Evolutionary conservation across 2,797 vertebrate species (phyloP).

Genomic region (Neosilurus mollespiculum): DNA sequence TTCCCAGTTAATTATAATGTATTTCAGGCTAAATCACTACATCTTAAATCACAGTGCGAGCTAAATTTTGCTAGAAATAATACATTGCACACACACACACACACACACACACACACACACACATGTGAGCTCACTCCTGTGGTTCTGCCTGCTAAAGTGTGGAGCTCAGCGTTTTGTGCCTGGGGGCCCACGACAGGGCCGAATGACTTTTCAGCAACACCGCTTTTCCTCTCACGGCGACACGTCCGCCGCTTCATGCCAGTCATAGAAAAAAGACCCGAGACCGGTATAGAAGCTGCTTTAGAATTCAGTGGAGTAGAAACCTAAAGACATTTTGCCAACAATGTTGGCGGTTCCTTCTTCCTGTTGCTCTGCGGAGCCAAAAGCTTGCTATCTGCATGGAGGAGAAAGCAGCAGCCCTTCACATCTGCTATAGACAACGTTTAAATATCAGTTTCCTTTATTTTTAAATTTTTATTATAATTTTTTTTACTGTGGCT

Average conservation of each 20-base stretch:
- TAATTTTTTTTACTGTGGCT: background rate
- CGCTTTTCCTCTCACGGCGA: conserved; percentile 68
- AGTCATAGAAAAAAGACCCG: conserved; percentile 34
- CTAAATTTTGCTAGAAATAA: conserved; percentile 65
- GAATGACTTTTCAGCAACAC: conserved; percentile 75
- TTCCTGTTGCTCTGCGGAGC: background rate
- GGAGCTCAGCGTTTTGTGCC: conserved; percentile 74
- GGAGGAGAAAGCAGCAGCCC: background rate
- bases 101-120: conserved; percentile 31
- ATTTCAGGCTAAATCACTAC: conserved; percentile 49
- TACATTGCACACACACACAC: conserved; percentile 61
- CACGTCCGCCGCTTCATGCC: conserved; percentile 65
- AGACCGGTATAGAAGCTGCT: background rate
- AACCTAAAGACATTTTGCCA: background rate
- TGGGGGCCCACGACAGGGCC: conserved; percentile 62
- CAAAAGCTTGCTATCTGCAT: background rate
- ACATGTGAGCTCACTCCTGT: conserved; percentile 59
- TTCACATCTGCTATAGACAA: background rate
- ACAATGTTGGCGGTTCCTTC: background rate
- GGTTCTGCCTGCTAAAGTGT: conserved; percentile 53
- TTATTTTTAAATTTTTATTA: too few relatives aligned
- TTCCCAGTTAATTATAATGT: conserved; percentile 9
- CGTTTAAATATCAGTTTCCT: background rate
- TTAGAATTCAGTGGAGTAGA: background rate
- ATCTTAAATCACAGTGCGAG: conserved; percentile 63